Evolutionary conservation across 2,888 invertebrate genomes (phyloP).

Genomic region (Machimus rusticus): DNA sequence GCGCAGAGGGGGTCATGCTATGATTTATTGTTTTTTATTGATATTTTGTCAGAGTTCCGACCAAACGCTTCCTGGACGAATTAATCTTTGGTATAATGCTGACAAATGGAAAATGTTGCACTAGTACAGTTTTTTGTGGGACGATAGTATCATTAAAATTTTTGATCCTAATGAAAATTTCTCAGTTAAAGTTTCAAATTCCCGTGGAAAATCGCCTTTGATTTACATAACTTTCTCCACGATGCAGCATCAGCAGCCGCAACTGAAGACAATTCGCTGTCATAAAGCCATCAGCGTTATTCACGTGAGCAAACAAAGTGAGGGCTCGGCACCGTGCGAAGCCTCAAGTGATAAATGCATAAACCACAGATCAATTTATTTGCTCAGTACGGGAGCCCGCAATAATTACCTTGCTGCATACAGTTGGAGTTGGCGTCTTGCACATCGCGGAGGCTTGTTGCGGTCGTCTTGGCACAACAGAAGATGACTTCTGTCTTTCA

Average conservation of each 20-base stretch:
- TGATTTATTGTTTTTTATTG: constrained; percentile 45
- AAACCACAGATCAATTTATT: constrained; percentile 48
- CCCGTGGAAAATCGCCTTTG: background rate
- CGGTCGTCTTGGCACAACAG: background rate
- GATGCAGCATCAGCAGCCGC: background rate
- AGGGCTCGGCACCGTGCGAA: constrained; percentile 22
- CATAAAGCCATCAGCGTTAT: constrained; percentile 22
- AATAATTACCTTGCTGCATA: constrained; percentile 30
- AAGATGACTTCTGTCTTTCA: constrained; percentile 21
- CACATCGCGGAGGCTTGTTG: background rate
- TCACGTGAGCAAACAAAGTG: constrained; percentile 18
- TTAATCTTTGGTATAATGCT: constrained; percentile 40
- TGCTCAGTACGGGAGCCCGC: constrained; percentile 46
- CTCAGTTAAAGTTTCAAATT: background rate
- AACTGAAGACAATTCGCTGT: constrained; percentile 11
- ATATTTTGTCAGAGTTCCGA: constrained; percentile 43
- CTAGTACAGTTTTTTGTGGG: background rate
- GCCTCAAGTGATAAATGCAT: constrained; percentile 44
- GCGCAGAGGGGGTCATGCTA: constrained; percentile 24
- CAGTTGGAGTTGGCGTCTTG: background rate
- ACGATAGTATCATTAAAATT: background rate
- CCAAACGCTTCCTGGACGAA: constrained; percentile 40
- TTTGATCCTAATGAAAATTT: background rate
- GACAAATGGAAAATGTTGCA: constrained; percentile 4
- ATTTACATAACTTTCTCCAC: background rate